Conservation (phyloP, 1,140 invertebrate genomes). For the Neocloeon triangulifer region DNA sequence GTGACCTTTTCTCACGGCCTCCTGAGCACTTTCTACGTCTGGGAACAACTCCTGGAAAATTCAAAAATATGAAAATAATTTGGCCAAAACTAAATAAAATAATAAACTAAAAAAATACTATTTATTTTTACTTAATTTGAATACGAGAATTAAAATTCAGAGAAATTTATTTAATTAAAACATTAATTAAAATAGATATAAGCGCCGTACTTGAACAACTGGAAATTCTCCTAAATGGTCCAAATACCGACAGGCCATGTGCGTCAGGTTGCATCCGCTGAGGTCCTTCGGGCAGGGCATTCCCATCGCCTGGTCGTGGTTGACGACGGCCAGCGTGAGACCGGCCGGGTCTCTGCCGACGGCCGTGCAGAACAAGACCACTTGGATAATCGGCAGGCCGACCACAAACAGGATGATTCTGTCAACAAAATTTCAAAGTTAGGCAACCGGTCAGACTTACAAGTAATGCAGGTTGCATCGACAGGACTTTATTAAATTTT, state of each 20-base stretch:
- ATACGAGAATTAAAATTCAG: too few relatives aligned
- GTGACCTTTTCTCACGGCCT: slow-evolving; percentile 19
- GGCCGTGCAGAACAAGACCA: slow-evolving; percentile 80
- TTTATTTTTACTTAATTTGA: too few relatives aligned
- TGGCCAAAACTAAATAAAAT: too few relatives aligned
- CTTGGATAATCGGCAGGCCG: slow-evolving; percentile 74
- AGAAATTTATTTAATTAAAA: too few relatives aligned
- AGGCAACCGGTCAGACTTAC: too few relatives aligned
- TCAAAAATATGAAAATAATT: too few relatives aligned
- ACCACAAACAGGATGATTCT: slow-evolving; percentile 79
- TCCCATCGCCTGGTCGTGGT: slow-evolving; percentile 43
- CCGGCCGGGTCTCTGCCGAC: slow-evolving; percentile 76
- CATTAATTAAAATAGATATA: too few relatives aligned
- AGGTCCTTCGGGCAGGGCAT: slow-evolving; percentile 19
- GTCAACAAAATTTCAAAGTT: slow-evolving; percentile 12
- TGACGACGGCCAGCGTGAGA: slow-evolving; percentile 63
- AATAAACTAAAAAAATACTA: too few relatives aligned
- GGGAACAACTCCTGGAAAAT: slow-evolving; percentile 10
- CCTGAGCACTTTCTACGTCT: slow-evolving; percentile 15
- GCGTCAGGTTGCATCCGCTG: slow-evolving; percentile 36
- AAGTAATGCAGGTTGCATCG: too few relatives aligned
- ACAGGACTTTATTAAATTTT: too few relatives aligned
- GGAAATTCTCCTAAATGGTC: too few relatives aligned
- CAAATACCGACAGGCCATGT: slow-evolving; percentile 55
- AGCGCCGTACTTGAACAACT: too few relatives aligned